A percentile compares a stretch with the other conserved stretches of the same genome.
These are phyloP conservation scores for Petrosia ficiformis DNA, from an alignment of 37 sponge, comb jelly and placozoan species.

Conservation along the genomic window DNA sequence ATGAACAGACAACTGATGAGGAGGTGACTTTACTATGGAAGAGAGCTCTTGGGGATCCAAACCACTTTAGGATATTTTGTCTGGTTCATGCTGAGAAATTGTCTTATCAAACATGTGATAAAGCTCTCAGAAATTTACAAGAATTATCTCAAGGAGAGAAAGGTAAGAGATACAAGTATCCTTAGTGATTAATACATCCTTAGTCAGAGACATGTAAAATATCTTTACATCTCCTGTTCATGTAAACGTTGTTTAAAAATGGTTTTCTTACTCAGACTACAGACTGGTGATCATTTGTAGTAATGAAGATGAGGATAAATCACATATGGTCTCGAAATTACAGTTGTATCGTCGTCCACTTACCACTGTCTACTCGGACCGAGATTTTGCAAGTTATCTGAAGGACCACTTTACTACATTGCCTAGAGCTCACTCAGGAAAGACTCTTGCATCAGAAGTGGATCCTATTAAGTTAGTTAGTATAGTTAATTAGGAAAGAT, in stretches of 20 bases:
- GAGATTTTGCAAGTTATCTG: slow-evolving; percentile 14
- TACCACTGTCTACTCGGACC: background rate
- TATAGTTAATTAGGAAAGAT: no score
- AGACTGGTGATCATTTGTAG: slow-evolving; percentile 53
- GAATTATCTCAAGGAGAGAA: slow-evolving; percentile 31
- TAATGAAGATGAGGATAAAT: slow-evolving; percentile 34
- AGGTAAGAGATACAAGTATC: slow-evolving; percentile 16
- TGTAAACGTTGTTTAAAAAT: no score
- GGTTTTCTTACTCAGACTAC: slow-evolving; percentile 37
- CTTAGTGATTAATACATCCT: background rate
- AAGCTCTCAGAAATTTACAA: slow-evolving; percentile 8
- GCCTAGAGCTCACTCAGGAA: no score
- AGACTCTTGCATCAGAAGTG: slow-evolving; percentile 20
- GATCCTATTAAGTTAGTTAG: slow-evolving; percentile 21
- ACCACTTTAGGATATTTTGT: slow-evolving; percentile 49
- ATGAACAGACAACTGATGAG: slow-evolving; percentile 47
- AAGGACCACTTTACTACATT: slow-evolving; percentile 9
- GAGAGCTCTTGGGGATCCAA: slow-evolving; percentile 61
- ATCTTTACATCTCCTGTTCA: no score
- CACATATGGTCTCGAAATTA: slow-evolving; percentile 43
- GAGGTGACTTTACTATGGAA: slow-evolving; percentile 56
- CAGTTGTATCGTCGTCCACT: slow-evolving; percentile 1
- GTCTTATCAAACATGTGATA: slow-evolving; percentile 42
- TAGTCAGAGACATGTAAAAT: no score
- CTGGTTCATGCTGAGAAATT: slow-evolving; percentile 57